Evolutionary conservation across 1,140 invertebrate species (phyloP), one percentile per base, ranked within the genome.

Genomic region (Caerostris darwini): DNA sequence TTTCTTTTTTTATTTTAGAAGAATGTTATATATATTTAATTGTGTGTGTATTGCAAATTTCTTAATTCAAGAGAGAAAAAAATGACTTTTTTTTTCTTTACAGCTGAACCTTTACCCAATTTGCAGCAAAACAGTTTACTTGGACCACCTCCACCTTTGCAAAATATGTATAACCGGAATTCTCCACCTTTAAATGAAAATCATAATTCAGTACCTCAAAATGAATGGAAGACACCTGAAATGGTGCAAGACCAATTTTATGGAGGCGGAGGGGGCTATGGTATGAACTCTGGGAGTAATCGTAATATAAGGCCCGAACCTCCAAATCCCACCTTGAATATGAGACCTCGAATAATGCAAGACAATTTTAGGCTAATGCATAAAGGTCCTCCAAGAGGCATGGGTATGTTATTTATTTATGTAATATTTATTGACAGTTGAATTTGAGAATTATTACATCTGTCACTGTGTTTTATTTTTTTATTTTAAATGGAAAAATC

Each of bases 311-410:
- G 14, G 64, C 61, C 67, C 7, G n/a, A 34, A 61, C 6, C 59
- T 53, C 92, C 19, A 14, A n/a, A 14, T n/a, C 58, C 85, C 19
- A 69, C 67, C 4, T 59, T 77, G 71, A 90, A 69, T 14, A 93
- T 93, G 69, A 94, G 92, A 58, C 86, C 92, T 34, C n/a, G 92
- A 87, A 93, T 94, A 57, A 85, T 94, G 67, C 56, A 88, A 56
- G 86, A 88, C 3, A 94, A 57, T 14, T 94, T 53, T 5, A 61
- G 92, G 56, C 86, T 86, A 5, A 92, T 85, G 77, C 67, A 59
- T 12, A 94, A 89, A 56, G 92, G 85, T 19, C 61, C 82, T 50
- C 57, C 69, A 17, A 57, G 92, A 53, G 64, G 85, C 59, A 89
- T 89, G 71, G 69, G 86, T 89, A 94, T 17, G 86, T 54, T 34